These are phyloP conservation scores for Brachionus asplanchnoidis DNA, from an alignment of 1,140 invertebrate species.

Conservation along the genomic window DNA sequence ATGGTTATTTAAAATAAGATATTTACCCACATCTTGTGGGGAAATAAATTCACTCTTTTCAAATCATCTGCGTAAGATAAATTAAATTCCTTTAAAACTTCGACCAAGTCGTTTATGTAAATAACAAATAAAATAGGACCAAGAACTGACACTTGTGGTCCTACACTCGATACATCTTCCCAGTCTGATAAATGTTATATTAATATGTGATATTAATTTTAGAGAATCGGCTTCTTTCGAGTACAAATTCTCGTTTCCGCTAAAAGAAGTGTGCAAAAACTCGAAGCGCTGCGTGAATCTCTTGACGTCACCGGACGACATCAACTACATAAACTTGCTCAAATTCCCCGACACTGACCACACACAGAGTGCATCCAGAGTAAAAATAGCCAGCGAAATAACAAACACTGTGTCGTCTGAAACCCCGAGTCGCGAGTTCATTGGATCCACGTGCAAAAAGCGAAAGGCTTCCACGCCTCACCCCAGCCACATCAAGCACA, in stretches of 20 bases:
- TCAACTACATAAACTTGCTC: neutral
- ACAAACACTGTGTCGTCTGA: neutral
- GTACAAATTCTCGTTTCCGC: constrained; percentile 1
- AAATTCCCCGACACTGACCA: neutral
- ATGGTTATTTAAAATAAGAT: no score
- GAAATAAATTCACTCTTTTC: no score
- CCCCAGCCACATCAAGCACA: neutral
- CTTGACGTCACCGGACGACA: neutral
- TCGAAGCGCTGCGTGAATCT: neutral
- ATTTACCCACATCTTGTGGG: no score
- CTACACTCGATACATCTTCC: no score
- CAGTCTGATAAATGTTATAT: no score
- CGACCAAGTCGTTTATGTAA: no score
- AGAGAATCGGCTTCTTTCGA: neutral
- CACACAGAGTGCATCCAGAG: neutral
- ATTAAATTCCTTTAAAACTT: no score
- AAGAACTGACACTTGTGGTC: no score
- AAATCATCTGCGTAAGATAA: no score
- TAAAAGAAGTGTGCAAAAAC: constrained; percentile 22
- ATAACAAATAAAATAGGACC: no score
- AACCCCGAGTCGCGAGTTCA: neutral
- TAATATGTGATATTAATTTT: no score
- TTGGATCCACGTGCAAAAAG: neutral
- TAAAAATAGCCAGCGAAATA: neutral
- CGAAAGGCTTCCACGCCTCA: neutral